These are phyloP conservation scores for Anagrus nilaparvatae DNA, from an alignment of 1,140 invertebrate species.

Conservation along the genomic window DNA sequence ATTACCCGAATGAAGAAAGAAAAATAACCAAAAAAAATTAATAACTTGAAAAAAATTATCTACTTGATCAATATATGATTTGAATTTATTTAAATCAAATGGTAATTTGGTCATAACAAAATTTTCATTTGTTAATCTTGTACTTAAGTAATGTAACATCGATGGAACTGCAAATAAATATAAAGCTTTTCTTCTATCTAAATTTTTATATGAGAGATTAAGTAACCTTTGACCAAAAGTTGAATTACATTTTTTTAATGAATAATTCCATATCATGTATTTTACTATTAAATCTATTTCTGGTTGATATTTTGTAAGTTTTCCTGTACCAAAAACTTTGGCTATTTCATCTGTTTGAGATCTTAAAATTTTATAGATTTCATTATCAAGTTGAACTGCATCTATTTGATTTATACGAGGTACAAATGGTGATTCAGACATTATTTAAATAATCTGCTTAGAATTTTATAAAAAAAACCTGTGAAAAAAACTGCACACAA, in stretches of 20 bases:
- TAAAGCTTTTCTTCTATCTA: conserved; percentile 28
- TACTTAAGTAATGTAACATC: conserved; percentile 26
- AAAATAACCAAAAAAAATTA: conserved; percentile 31
- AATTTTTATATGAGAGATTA: conserved; percentile 31
- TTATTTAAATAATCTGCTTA: conserved; percentile 12
- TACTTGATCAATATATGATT: conserved; percentile 21
- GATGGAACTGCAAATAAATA: conserved; percentile 29
- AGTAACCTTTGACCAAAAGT: conserved; percentile 37
- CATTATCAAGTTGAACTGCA: conserved; percentile 33
- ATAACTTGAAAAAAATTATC: conserved; percentile 23
- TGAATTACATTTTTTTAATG: conserved; percentile 27
- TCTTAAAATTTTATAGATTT: conserved; percentile 34
- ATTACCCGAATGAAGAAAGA: conserved; percentile 32
- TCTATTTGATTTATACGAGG: conserved; percentile 39
- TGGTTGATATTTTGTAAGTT: conserved; percentile 30
- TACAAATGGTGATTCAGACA: conserved; percentile 27
- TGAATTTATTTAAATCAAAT: conserved; percentile 15
- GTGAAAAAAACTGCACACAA: neutral
- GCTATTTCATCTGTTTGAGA: conserved; percentile 26
- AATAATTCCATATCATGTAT: conserved; percentile 34
- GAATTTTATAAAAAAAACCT: neutral
- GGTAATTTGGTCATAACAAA: conserved; percentile 10
- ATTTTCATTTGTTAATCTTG: conserved; percentile 22
- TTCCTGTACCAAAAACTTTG: conserved; percentile 24
- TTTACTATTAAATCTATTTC: conserved; percentile 33